Evolutionary conservation across 2,888 invertebrate genomes (phyloP).

Genomic region (Platycnemis pennipes): DNA sequence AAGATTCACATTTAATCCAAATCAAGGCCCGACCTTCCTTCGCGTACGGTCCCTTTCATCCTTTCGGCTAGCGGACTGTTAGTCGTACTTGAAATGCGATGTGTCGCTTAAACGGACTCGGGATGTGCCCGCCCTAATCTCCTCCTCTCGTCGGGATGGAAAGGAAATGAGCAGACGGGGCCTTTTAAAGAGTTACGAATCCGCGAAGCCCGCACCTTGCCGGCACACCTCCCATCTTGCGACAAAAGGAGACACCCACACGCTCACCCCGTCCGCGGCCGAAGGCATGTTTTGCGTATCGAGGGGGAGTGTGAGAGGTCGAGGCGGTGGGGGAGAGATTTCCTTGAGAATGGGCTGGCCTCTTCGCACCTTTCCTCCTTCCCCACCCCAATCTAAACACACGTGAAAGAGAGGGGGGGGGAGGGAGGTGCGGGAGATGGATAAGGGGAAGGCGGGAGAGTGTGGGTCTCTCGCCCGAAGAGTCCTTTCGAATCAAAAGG

Average conservation of each 20-base stretch:
- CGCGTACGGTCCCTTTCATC: slow-evolving; percentile 8
- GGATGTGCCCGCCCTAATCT: neutral
- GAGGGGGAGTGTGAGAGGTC: neutral
- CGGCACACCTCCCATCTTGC: neutral
- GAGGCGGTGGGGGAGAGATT: slow-evolving; percentile 5
- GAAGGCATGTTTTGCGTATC: slow-evolving; percentile 48
- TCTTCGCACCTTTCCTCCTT: neutral
- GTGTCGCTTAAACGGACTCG: neutral
- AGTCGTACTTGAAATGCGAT: neutral
- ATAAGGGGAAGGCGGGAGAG: neutral
- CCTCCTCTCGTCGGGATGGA: neutral
- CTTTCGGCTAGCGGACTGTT: neutral
- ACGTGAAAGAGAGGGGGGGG: neutral
- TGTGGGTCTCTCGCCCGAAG: neutral
- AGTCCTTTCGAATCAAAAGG: slow-evolving; percentile 58
- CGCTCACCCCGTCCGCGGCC: too few species aligned
- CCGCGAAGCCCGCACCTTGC: neutral
- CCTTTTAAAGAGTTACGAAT: too few species aligned
- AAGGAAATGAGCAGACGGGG: neutral
- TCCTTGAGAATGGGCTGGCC: slow-evolving; percentile 45
- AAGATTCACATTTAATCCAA: slow-evolving; percentile 54
- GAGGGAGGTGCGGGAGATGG: too few species aligned
- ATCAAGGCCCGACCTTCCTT: slow-evolving; percentile 17
- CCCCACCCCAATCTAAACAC: neutral
- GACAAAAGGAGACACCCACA: slow-evolving; percentile 23